Evolutionary conservation across 1,140 invertebrate genomes (phyloP).

Genomic region (Trinorchestia longiramus): DNA sequence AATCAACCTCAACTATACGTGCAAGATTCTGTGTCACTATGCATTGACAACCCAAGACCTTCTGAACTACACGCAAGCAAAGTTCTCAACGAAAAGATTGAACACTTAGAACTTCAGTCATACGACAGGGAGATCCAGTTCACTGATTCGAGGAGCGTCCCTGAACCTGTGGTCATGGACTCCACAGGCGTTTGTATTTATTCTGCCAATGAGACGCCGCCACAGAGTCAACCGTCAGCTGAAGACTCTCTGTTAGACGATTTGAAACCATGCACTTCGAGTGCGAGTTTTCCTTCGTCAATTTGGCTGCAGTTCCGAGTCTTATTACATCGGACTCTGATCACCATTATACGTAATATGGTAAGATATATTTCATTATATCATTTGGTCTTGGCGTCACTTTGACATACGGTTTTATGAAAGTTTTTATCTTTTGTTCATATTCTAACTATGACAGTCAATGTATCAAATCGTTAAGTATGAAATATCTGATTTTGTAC

Average conservation of each 20-base stretch:
- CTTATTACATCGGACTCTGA: slow-evolving; percentile 86
- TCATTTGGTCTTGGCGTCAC: background rate
- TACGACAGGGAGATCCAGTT: background rate
- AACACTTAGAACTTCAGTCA: background rate
- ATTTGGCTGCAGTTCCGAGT: slow-evolving; percentile 71
- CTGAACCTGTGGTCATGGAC: background rate
- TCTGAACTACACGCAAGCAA: background rate
- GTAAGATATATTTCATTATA: slow-evolving; percentile 70
- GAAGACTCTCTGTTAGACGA: background rate
- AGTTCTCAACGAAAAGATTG: background rate
- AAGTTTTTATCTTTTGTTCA: no score
- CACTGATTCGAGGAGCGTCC: background rate
- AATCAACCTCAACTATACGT: background rate
- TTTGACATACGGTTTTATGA: background rate
- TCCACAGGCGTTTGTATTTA: background rate
- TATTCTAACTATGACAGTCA: no score
- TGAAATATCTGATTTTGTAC: no score
- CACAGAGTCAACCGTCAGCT: background rate
- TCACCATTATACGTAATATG: slow-evolving; percentile 87
- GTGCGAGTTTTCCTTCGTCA: slow-evolving; percentile 19
- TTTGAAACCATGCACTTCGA: background rate
- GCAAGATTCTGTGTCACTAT: background rate
- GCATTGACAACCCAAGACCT: background rate
- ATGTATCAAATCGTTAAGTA: no score
- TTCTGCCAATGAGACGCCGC: background rate